Percentiles rank a stretch among this genome's conserved stretches.
Evolutionary conservation across 1,140 invertebrate genomes (phyloP).

Genomic region (Mizuhopecten yessoensis): DNA sequence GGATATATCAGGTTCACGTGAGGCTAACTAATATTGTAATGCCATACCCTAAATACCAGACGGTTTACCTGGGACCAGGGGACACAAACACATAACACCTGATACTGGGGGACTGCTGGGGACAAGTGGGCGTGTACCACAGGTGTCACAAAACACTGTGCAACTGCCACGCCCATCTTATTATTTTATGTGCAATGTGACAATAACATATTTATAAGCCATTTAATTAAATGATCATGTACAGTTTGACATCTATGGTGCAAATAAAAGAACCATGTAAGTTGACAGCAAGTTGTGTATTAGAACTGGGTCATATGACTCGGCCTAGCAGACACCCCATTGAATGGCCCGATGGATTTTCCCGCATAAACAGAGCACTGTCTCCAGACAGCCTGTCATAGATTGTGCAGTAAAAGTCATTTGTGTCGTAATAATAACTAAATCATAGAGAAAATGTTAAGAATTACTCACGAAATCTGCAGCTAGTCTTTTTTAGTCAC

Average conservation of each 20-base stretch:
- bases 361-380: neutral
- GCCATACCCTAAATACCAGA: slow-evolving; percentile 1
- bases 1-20: neutral
- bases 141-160: neutral
- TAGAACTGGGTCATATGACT: slow-evolving; percentile 32
- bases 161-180: neutral
- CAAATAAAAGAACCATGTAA: neutral
- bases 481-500: slow-evolving; percentile 19
- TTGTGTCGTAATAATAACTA: neutral
- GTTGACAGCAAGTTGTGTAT: neutral
- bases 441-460: neutral
- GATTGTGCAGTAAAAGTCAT: neutral
- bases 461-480: slow-evolving; percentile 25
- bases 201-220: neutral
- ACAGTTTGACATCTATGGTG: neutral
- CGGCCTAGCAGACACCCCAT: slow-evolving; percentile 5
- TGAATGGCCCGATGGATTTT: slow-evolving; percentile 11
- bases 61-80: slow-evolving; percentile 15
- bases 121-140: neutral
- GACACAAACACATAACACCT: neutral
- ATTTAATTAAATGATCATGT: neutral
- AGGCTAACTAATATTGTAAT: neutral
- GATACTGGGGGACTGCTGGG: neutral
- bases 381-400: neutral
- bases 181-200: neutral